Base-by-base conservation (phyloP, 2,797 vertebrate genomes). In the Sebastes hubbsi region DNA sequence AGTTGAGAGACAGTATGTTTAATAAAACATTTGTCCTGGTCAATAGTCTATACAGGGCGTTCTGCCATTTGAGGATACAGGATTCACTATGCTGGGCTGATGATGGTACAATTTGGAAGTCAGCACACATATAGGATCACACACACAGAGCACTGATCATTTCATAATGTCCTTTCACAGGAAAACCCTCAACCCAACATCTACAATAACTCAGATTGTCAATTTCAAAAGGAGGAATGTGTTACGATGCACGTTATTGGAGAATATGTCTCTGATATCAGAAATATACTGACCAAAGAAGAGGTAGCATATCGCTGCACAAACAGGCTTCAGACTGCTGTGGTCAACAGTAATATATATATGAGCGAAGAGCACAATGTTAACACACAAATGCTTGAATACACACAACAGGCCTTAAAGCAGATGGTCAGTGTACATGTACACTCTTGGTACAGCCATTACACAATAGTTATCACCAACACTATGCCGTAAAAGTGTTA, bases 351-450 rank as follows among this genome's bases (percentile, higher is more conserved):
- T 10, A 16, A 61, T 29, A 6, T 34, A 61, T 34, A 27, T 70
- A 49, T 74, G 9, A 49, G n/a, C 3, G 2, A 11, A 70, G 18
- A 69, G 11, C 42, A 49, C 6, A 38, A 64, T 32, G 46, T 25
- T 46, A 14, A 22, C 52, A 34, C 52, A 60, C 36, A 38, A 29
- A 68, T 9, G 22, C 30, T 32, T 30, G 29, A 68, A 54, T 20
- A 75, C 27, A 68, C 49, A 68, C 73, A 49, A 46, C 3, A 60
- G 63, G 62, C 24, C 58, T 61, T n/a, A 24, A 32, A 70, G 22
- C 72, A 80, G 56, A 55, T 60, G 62, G 67, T 25, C 24, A 61
- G 66, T 63, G 34, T 62, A 30, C 62, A 71, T 25, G 30, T 69
- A 34, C n/a, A 42, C 55, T 62, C 24, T 22, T 80, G 14, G 24